Evolutionary conservation across 2,888 invertebrate genomes (phyloP), one percentile per base, ranked within the genome.

Genomic region (Scaptomyza parva): DNA sequence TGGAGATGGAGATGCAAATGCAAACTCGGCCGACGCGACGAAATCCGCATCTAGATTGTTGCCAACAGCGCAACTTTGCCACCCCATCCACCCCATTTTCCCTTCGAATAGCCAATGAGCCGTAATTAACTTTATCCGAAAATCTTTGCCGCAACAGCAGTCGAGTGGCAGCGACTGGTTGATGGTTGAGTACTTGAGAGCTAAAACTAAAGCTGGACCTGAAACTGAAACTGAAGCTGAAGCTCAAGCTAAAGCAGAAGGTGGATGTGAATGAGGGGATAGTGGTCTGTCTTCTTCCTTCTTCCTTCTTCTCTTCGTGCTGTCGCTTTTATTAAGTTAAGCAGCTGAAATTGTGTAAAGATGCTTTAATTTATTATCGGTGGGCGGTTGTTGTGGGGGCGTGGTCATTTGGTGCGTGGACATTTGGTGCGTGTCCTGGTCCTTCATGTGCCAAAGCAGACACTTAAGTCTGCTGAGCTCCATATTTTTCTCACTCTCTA

Each of bases 61-160:
- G 58, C 43, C 52, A 51, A 60, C 73, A 44, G 57, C 50, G 45
- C 61, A 62, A 68, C 40, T 75, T 75, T 53, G 9, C 33, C 51
- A 12, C 35, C 1, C 2, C 45, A 4, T 22, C 35, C 9, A 22
- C 33, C 11, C 12, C 47, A 18, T 22, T 26, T 11, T 18, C 37
- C 43, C 50, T 48, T 40, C 62, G 70, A 73, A 81, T 83, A 78
- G 52, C 84, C 89, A 86, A 89, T 89, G 88, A 88, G 89, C 76
- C 78, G 86, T 88, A 88, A 88, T 88, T 88, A 88, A 88, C 86
- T 89, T 89, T 89, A 89, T 89, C 88, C 88, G 80, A 86, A 86
- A 88, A 89, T 89, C 89, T 89, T 88, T 80, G 83, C 88, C 69
- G 69, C 61, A 61, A 45, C 65, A 52, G 74, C 74, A 45, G 35